Conservation (phyloP, 2,888 invertebrate species). For the Teinopalpus imperialis region DNA sequence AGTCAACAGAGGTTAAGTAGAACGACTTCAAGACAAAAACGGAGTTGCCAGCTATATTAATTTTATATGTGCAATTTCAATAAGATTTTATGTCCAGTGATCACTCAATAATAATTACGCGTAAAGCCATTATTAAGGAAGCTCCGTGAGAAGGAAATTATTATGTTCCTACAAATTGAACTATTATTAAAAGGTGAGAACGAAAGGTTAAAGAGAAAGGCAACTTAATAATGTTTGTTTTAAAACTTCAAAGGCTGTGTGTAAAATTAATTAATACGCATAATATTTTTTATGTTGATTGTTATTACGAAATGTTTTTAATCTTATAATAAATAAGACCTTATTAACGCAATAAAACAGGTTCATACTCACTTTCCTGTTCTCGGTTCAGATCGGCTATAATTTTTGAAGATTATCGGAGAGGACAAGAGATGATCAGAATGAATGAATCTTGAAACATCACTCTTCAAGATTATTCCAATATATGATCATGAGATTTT, state of each 20-base stretch:
- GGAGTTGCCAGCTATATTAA: constrained; percentile 25
- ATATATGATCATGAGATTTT: too few species aligned
- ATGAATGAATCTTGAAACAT: too few species aligned
- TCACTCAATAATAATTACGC: constrained; percentile 19
- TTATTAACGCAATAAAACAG: too few species aligned
- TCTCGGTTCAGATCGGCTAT: too few species aligned
- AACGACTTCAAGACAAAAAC: constrained; percentile 26
- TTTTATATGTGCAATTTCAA: constrained; percentile 24
- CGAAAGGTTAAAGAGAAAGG: constrained; percentile 1
- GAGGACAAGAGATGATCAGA: too few species aligned
- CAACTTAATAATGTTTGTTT: constrained; percentile 9
- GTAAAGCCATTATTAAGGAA: constrained; percentile 18
- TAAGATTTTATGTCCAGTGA: constrained; percentile 22
- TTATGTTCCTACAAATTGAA: constrained; percentile 11
- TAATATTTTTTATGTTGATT: too few species aligned
- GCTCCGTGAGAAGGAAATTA: constrained; percentile 2
- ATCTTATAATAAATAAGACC: too few species aligned
- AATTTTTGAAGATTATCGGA: too few species aligned
- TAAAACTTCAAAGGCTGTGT: constrained; percentile 5
- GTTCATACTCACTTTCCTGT: too few species aligned
- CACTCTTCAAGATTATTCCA: too few species aligned
- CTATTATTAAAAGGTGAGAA: constrained; percentile 16
- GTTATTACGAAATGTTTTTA: too few species aligned
- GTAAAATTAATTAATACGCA: too few species aligned
- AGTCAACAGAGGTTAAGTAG: constrained; percentile 24